Conservation (phyloP, 1,140 invertebrate genomes). For the Pseudoatta argentina region DNA sequence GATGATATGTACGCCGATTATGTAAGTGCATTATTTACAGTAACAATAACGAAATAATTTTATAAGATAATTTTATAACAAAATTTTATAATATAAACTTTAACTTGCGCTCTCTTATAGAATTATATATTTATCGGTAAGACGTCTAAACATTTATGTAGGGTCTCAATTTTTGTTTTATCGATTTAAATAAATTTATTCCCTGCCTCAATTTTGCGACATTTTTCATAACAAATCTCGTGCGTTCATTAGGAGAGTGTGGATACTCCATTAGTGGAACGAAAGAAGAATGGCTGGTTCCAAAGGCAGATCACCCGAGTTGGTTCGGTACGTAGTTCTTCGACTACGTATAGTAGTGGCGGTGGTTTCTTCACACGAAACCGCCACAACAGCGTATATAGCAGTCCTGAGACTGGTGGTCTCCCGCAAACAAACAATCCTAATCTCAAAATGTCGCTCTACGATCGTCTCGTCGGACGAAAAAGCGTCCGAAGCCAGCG, state of each 20-base stretch:
- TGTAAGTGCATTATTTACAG: slow-evolving; percentile 87
- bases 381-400: slow-evolving; percentile 91
- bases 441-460: slow-evolving; percentile 91
- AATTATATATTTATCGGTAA: not conserved
- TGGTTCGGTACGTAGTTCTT: slow-evolving; percentile 93
- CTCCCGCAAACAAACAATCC: slow-evolving; percentile 80
- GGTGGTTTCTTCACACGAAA: slow-evolving; percentile 91
- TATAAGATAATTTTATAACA: not conserved
- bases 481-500: slow-evolving; percentile 91
- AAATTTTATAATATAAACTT: not conserved
- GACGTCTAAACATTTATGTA: not conserved
- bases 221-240: slow-evolving; percentile 3
- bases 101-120: not conserved
- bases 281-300: slow-evolving; percentile 94
- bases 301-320: slow-evolving; percentile 93
- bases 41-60: too few species aligned
- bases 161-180: not conserved
- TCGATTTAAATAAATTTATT: not conserved
- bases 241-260: slow-evolving; percentile 91
- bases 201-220: slow-evolving; percentile 12
- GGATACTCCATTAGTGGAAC: slow-evolving; percentile 93
- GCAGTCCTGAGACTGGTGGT: slow-evolving; percentile 91
- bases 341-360: slow-evolving; percentile 92
- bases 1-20: slow-evolving; percentile 95
- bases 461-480: slow-evolving; percentile 92